Conservation (phyloP, 2,888 invertebrate genomes). For the Caenorhabditis sinica region DNA sequence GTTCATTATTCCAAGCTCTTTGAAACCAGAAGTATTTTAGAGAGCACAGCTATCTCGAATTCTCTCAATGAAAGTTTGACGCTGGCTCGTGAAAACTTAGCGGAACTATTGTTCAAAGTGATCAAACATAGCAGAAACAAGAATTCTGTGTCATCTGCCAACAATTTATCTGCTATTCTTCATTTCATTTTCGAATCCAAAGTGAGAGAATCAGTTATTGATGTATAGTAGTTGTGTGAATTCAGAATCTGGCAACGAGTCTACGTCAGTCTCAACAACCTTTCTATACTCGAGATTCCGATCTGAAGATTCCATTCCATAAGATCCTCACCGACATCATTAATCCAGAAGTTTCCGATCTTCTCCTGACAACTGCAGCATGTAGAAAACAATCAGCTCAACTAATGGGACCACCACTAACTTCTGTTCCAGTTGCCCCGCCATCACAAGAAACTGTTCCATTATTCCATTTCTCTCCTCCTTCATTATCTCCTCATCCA, state of each 20-base stretch:
- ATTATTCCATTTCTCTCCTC: conserved; percentile 61
- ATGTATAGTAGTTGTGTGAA: not conserved
- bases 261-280: conserved; percentile 56
- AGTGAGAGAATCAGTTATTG: conserved; percentile 25
- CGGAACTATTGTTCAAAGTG: conserved; percentile 73
- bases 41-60: conserved; percentile 68
- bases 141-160: conserved; percentile 57
- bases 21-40: conserved; percentile 26
- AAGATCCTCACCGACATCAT: conserved; percentile 71
- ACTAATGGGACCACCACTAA: conserved; percentile 13
- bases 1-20: not conserved
- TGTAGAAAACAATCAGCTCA: conserved; percentile 44
- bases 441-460: conserved; percentile 19
- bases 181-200: conserved; percentile 62
- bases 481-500: conserved; percentile 48
- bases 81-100: conserved; percentile 65
- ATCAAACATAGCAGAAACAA: conserved; percentile 70
- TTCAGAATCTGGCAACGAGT: conserved; percentile 52
- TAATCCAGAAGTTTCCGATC: conserved; percentile 74
- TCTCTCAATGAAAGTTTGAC: conserved; percentile 64
- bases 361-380: conserved; percentile 59
- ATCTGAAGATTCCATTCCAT: conserved; percentile 61
- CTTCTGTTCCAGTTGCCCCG: conserved; percentile 12
- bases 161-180: conserved; percentile 33
- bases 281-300: conserved; percentile 48